phyloP scores from a whole-genome alignment of 2,888 invertebrate species.

The Frankliniella fusca region DNA sequence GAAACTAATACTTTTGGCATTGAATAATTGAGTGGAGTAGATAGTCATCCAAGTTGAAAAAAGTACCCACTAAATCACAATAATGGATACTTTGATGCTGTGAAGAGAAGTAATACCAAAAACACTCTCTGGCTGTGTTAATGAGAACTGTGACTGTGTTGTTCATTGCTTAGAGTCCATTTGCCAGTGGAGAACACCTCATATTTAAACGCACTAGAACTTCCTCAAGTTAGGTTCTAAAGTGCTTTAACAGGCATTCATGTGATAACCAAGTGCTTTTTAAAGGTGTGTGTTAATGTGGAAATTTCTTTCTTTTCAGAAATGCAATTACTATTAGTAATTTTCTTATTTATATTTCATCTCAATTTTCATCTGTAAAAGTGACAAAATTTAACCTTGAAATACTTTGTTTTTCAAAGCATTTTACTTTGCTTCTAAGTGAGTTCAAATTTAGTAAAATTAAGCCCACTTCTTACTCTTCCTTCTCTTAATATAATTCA shows the following conservation, averaged over 20 bases:
- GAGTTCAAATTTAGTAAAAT: neutral
- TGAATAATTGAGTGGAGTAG: constrained; percentile 55
- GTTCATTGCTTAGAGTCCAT: neutral
- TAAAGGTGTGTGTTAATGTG: neutral
- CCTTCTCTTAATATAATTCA: no score
- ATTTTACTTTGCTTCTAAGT: neutral
- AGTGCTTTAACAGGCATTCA: neutral
- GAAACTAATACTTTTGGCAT: constrained; percentile 96
- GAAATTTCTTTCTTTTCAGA: neutral
- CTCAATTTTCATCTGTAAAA: neutral
- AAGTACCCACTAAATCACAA: neutral
- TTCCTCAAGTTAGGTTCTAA: neutral
- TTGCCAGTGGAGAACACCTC: neutral
- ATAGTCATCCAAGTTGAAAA: neutral
- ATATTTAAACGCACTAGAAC: neutral
- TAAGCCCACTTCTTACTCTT: no score
- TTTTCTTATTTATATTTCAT: neutral
- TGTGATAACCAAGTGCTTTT: neutral
- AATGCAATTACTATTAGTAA: neutral
- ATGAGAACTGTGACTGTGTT: constrained; percentile 19
- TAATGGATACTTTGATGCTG: constrained; percentile 13
- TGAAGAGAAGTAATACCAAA: constrained; percentile 23
- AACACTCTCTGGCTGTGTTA: constrained; percentile 21
- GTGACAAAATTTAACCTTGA: neutral
- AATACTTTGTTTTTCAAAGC: neutral